A percentile compares a stretch with the other conserved stretches of the same genome.
phyloP scores from a whole-genome alignment of 35 echinoderm and acorn worm species.

The Stichopus chloronotus region DNA sequence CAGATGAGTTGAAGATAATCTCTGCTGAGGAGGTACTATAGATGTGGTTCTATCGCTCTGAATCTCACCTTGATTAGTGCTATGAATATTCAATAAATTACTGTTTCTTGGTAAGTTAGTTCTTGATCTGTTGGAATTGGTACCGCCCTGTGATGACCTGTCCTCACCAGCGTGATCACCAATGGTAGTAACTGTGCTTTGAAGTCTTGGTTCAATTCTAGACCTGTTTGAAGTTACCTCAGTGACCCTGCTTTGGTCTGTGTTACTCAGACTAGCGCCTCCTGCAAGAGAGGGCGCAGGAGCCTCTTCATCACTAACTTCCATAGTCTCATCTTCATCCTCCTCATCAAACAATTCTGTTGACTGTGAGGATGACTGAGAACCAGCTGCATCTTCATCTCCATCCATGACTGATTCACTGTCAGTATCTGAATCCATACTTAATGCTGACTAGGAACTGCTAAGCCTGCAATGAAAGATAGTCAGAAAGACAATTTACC shows the following conservation, averaged over 20 bases:
- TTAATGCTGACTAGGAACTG: not conserved
- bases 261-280: too few species aligned
- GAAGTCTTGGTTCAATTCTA: too few species aligned
- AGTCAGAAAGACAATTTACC: too few species aligned
- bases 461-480: too few species aligned
- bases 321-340: not conserved
- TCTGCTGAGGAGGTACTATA: not conserved
- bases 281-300: too few species aligned
- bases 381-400: not conserved
- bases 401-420: not conserved
- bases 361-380: not conserved
- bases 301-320: not conserved
- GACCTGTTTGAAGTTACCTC: too few species aligned
- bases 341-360: not conserved
- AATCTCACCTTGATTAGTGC: not conserved
- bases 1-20: not conserved
- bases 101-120: not conserved
- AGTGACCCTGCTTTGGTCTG: too few species aligned
- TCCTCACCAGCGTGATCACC: too few species aligned
- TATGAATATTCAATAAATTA: not conserved
- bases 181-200: too few species aligned
- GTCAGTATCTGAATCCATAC: not conserved
- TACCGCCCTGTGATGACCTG: too few species aligned
- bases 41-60: not conserved
- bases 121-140: not conserved